Percentiles rank a stretch among this genome's conserved stretches.
Conservation (phyloP, 2,113 vertebrate species). For the Taxidea taxus region DNA sequence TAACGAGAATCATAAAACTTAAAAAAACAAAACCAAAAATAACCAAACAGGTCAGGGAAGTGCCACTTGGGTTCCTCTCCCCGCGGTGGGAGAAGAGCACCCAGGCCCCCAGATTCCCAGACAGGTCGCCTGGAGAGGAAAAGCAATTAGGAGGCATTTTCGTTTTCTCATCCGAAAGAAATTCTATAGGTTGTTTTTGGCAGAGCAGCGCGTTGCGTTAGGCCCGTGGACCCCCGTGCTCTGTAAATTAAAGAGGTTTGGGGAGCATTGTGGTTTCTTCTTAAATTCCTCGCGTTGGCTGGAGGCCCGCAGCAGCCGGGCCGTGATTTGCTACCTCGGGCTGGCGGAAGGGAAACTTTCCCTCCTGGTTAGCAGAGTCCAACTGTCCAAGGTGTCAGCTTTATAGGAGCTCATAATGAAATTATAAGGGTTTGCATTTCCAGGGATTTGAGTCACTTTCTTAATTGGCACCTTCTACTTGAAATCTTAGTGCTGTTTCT, state of each 20-base stretch:
- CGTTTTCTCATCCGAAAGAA: constrained; percentile 65
- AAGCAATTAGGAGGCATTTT: constrained; percentile 56
- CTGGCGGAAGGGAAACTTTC: background rate
- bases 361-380: background rate
- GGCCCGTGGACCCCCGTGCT: background rate
- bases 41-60: background rate
- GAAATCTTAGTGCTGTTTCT: constrained; percentile 52
- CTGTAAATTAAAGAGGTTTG: constrained; percentile 49
- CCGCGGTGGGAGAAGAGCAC: accelerated
- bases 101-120: background rate
- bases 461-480: constrained; percentile 53
- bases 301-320: background rate
- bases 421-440: constrained; percentile 59
- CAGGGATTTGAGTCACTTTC: constrained; percentile 54
- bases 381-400: constrained; percentile 30
- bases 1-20: background rate
- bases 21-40: background rate
- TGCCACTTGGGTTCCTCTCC: accelerated
- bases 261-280: constrained; percentile 67
- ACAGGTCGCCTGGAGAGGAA: constrained; percentile 11
- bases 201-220: background rate
- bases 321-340: background rate
- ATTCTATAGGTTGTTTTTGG: constrained; percentile 73
- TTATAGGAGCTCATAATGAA: constrained; percentile 59
- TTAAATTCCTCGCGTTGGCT: constrained; percentile 34